phyloP scores from a whole-genome alignment of 1,140 invertebrate species.

The Onthophagus taurus region DNA sequence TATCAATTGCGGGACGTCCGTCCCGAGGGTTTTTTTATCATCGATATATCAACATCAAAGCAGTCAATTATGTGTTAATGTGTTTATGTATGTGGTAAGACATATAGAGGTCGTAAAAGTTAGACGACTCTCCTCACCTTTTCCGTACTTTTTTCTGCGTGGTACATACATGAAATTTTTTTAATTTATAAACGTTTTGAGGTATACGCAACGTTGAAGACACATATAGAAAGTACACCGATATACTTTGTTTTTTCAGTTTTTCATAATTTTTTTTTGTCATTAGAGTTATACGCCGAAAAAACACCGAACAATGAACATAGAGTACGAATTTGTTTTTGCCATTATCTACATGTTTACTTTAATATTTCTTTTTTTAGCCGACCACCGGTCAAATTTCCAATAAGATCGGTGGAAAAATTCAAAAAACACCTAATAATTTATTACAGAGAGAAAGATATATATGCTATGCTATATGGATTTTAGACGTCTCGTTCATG shows the following conservation, averaged over 20 bases:
- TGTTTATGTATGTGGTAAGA: conserved; percentile 26
- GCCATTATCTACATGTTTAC: too few species aligned
- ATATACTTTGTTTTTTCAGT: conserved; percentile 26
- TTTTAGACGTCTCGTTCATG: too few species aligned
- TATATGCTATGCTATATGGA: too few species aligned
- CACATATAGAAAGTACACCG: conserved; percentile 40
- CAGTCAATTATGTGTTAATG: conserved; percentile 26
- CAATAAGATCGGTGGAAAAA: too few species aligned
- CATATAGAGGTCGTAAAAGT: too few species aligned
- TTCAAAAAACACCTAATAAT: conserved; percentile 33
- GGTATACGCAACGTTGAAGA: conserved; percentile 38
- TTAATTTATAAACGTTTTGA: conserved; percentile 24
- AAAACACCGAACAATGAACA: conserved; percentile 36
- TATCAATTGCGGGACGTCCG: conserved; percentile 34
- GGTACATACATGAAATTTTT: conserved; percentile 20
- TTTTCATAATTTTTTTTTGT: conserved; percentile 28
- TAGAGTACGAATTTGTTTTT: conserved; percentile 15
- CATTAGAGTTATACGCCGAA: conserved; percentile 35
- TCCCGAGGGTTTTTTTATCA: conserved; percentile 32
- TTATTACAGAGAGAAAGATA: too few species aligned
- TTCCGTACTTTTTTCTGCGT: neutral
- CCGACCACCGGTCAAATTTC: too few species aligned
- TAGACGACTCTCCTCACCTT: too few species aligned
- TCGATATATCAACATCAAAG: conserved; percentile 38
- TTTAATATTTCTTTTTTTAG: too few species aligned